Percentiles rank a stretch among this genome's conserved stretches.
phyloP scores from a whole-genome alignment of 2,113 vertebrate genomes.

The Gasterosteus aculeatus region DNA sequence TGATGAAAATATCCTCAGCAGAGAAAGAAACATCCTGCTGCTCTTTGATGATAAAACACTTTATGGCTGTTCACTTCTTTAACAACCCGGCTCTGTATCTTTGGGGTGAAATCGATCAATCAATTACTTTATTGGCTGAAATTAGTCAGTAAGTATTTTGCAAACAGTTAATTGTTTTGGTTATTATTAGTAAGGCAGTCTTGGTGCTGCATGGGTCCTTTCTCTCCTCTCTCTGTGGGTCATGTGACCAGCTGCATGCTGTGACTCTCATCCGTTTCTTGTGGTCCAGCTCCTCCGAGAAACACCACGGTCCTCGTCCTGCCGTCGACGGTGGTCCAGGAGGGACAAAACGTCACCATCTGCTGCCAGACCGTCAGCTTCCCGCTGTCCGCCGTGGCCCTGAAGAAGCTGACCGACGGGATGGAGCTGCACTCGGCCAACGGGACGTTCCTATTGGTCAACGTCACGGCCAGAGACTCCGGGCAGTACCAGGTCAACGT shows the following conservation, averaged over 20 bases:
- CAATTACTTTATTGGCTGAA: too few relatives aligned
- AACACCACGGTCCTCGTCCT: constrained; percentile 73
- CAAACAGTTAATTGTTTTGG: too few relatives aligned
- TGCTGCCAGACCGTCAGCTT: constrained; percentile 73
- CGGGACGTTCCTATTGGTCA: constrained; percentile 75
- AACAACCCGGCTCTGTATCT: too few relatives aligned
- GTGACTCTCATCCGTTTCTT: neutral
- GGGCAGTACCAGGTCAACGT: constrained; percentile 81
- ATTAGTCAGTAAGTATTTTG: too few relatives aligned
- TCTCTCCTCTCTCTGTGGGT: too few relatives aligned
- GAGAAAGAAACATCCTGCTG: neutral
- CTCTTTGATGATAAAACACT: neutral
- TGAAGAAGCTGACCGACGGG: constrained; percentile 72
- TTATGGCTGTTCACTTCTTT: too few relatives aligned
- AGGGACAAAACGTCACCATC: constrained; percentile 79
- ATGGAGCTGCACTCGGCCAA: constrained; percentile 56
- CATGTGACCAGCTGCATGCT: neutral
- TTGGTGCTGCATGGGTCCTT: neutral
- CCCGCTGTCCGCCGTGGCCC: constrained; percentile 63
- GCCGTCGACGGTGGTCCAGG: constrained; percentile 72
- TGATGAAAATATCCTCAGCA: too few relatives aligned
- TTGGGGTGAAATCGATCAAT: too few relatives aligned
- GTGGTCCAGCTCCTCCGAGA: constrained; percentile 75
- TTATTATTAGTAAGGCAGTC: neutral
- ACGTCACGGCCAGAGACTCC: constrained; percentile 71